Base-by-base conservation (phyloP, 2,113 vertebrate genomes). In the Pteropus alecto region DNA sequence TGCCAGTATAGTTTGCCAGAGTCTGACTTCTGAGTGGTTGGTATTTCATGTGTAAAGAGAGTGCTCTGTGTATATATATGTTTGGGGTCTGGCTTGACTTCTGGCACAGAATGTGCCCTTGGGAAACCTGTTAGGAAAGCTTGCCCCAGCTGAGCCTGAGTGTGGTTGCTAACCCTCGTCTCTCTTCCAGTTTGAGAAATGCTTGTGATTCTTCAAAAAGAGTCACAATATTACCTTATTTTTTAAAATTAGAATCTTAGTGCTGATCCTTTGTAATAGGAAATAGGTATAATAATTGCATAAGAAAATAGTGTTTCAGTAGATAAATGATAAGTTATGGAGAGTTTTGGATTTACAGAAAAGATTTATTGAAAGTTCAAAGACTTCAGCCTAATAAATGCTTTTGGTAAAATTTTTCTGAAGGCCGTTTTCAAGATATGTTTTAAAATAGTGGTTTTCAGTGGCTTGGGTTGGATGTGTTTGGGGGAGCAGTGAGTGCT, bases 191-290 rank as follows among this genome's bases (percentile, higher is more conserved):
- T 93, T 87, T 76, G 76, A 76, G 70, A 87, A 93, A 87, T 87
- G 15, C 79, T 58, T 81, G 12, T 79, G 67, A 33, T 41, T 94
- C 87, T 94, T 94, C 33, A 51, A 19, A 51, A 15, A 91, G 70
- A 82, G n/a, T 70, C 73, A 63, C 83, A 28, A 5, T 76, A 46
- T 94, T 77, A 73, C 65, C 92, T 85, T 60, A 70, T 85, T 78
- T 63, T 13, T 95, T 92, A 35, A 73, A 92, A 76, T 87, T 94
- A 94, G 61, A n/a, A 24, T 93, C 19, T 85, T 91, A 48, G 54
- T 51, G 51, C 28, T 87, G 51, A 76, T 60, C 38, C 22, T 93
- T 83, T 70, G 43, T 77, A 86, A 84, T 73, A 58, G 85, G 48
- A 86, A 89, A 60, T 35, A 74, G 56, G 21, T 63, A 41, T 74